phyloP scores from a whole-genome alignment of 53 echinoderm and acorn worm species.

The Arbacia lixula region DNA sequence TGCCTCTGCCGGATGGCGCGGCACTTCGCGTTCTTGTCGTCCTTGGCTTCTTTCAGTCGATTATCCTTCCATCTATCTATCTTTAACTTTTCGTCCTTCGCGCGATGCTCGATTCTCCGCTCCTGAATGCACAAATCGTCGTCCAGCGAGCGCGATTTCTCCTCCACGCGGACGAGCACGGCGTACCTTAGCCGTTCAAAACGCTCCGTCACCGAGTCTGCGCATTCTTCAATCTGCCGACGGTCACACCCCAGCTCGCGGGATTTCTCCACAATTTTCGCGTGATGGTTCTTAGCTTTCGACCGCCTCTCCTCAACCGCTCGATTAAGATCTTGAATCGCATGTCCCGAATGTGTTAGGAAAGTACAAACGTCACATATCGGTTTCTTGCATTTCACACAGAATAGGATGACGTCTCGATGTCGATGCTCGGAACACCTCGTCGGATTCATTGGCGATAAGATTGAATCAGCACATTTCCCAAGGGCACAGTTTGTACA shows the following conservation, averaged over 20 bases:
- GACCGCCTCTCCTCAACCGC: constrained; percentile 10
- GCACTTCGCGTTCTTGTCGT: background rate
- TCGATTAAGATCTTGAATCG: constrained; percentile 6
- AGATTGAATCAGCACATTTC: background rate
- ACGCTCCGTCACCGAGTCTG: constrained; percentile 1
- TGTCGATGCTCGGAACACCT: constrained; percentile 35
- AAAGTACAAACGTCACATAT: constrained; percentile 29
- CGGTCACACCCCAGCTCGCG: constrained; percentile 15
- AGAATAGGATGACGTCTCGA: constrained; percentile 34
- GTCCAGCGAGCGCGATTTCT: constrained; percentile 16
- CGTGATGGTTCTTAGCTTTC: background rate
- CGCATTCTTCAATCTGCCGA: constrained; percentile 10
- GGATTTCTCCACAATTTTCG: constrained; percentile 13
- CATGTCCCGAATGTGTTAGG: constrained; percentile 31
- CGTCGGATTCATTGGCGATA: background rate
- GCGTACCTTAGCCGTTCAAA: constrained; percentile 7
- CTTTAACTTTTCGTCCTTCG: constrained; percentile 28
- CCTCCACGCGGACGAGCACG: constrained; percentile 38
- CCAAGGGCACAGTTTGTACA: constrained; percentile 32
- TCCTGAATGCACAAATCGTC: background rate
- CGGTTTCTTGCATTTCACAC: constrained; percentile 16
- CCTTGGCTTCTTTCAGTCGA: constrained; percentile 22
- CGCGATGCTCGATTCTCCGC: constrained; percentile 28
- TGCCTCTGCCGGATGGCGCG: constrained; percentile 31
- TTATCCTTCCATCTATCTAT: constrained; percentile 54